Percentiles rank a stretch among this genome's conserved stretches.
phyloP scores from a whole-genome alignment of 2,888 invertebrate species.

The Eilema depressum region DNA sequence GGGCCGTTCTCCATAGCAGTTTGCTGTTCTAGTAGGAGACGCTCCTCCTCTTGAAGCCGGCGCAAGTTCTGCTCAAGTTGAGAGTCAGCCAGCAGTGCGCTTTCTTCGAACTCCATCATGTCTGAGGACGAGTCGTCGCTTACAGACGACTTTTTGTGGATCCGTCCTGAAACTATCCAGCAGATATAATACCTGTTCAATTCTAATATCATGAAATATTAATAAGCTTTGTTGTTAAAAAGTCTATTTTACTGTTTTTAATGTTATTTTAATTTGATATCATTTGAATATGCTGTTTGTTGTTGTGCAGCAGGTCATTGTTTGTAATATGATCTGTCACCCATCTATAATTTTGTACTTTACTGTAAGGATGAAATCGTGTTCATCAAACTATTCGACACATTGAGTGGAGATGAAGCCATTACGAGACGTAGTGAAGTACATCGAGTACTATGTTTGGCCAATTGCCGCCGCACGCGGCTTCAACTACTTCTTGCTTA shows the following conservation, averaged over 20 bases:
- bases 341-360: not conserved
- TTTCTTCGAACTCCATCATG: slow-evolving; percentile 97
- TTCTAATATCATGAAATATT: not conserved
- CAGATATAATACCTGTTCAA: slow-evolving; percentile 18
- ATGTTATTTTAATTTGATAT: not conserved
- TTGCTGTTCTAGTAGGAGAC: slow-evolving; percentile 91
- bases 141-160: slow-evolving; percentile 95
- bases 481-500: slow-evolving; percentile 40
- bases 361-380: not conserved
- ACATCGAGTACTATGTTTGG: slow-evolving; percentile 33
- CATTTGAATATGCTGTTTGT: not conserved
- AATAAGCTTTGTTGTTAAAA: not conserved
- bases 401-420: not conserved
- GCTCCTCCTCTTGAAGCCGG: slow-evolving; percentile 89
- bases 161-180: slow-evolving; percentile 90
- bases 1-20: slow-evolving; percentile 88
- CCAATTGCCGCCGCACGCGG: slow-evolving; percentile 45
- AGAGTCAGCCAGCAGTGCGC: slow-evolving; percentile 89
- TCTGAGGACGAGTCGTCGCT: slow-evolving; percentile 95
- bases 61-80: slow-evolving; percentile 74
- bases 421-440: not conserved
- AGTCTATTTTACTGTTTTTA: not conserved
- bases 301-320: not conserved
- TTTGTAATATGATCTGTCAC: not conserved
- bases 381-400: not conserved